Conservation (phyloP, 2,113 vertebrate species). For the Setophaga kirtlandii region DNA sequence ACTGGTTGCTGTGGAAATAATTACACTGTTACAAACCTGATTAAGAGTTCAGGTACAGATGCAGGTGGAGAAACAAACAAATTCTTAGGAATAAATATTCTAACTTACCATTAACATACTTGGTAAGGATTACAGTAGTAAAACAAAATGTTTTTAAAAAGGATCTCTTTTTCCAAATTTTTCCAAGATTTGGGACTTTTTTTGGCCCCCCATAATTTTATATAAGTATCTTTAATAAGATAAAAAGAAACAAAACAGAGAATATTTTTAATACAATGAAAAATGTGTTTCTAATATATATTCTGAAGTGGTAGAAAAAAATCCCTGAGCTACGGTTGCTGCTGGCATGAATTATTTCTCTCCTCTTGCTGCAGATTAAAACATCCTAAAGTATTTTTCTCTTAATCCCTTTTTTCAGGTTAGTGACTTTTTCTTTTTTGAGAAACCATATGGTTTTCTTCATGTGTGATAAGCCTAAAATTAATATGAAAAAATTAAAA, state of each 20-base stretch:
- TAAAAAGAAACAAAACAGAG: background rate
- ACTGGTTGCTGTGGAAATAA: slow-evolving; percentile 34
- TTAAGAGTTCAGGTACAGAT: slow-evolving; percentile 52
- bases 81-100: slow-evolving; percentile 5
- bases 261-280: background rate
- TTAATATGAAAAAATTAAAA: background rate
- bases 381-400: background rate
- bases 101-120: background rate
- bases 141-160: background rate
- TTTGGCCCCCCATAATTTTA: background rate
- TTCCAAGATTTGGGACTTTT: background rate
- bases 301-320: background rate
- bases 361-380: slow-evolving; percentile 16
- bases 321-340: background rate
- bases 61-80: slow-evolving; percentile 6
- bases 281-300: background rate
- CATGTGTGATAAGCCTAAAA: background rate
- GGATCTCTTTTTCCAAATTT: background rate
- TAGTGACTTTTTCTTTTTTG: background rate
- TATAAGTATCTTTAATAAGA: background rate
- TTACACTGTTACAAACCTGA: slow-evolving; percentile 37
- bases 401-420: background rate
- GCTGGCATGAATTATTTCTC: background rate
- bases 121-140: background rate
- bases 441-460: background rate